These are phyloP conservation scores for Eidolon dupreanum DNA, from an alignment of 2,797 vertebrate species.

Conservation along the genomic window DNA sequence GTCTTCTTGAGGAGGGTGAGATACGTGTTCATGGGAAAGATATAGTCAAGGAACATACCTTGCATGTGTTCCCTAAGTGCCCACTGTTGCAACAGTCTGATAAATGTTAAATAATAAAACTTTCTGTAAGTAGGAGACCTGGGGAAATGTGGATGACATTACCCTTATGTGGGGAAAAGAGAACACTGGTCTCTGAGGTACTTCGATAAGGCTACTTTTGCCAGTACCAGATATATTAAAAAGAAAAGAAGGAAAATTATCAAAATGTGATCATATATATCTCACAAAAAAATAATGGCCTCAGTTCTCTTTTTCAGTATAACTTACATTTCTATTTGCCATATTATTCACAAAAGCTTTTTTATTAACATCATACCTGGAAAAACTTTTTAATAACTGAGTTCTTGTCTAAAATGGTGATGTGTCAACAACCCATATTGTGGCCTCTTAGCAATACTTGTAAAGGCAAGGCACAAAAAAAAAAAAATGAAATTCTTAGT, in stretches of 20 bases:
- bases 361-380: constrained; percentile 28
- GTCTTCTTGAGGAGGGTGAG: neutral
- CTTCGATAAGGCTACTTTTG: constrained; percentile 47
- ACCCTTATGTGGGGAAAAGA: constrained; percentile 3
- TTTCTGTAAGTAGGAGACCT: constrained; percentile 38
- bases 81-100: neutral
- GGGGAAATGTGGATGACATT: neutral
- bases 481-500: neutral
- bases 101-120: constrained; percentile 65
- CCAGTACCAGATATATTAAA: constrained; percentile 56
- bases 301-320: constrained; percentile 34
- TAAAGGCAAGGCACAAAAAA: neutral
- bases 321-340: constrained; percentile 58
- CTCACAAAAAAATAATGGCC: constrained; percentile 55
- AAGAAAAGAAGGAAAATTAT: constrained; percentile 41
- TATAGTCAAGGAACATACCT: neutral
- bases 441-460: neutral
- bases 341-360: constrained; percentile 32
- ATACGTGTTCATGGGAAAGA: neutral
- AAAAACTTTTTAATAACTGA: neutral
- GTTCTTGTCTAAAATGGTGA: neutral
- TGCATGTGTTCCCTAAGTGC: constrained; percentile 19
- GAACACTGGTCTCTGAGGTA: constrained; percentile 25
- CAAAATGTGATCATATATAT: constrained; percentile 63
- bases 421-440: neutral